Evolutionary conservation across 2,888 invertebrate species (phyloP), one percentile per base, ranked within the genome.

Genomic region (Rhagonycha lutea): DNA sequence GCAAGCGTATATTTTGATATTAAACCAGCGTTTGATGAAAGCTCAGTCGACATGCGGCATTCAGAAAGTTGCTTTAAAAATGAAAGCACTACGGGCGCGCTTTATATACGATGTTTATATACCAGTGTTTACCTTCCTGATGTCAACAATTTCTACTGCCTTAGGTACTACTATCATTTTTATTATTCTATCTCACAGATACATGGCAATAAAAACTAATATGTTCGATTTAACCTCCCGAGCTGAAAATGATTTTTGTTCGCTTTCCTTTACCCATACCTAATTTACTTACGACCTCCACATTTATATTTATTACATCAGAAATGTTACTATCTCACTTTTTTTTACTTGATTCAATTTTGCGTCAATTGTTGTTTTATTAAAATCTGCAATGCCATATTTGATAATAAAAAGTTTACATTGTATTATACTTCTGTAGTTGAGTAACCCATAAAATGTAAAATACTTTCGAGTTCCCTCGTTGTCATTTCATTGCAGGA

Each of bases 11-110:
- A 71, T 73, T 72, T 76, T 69, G 68, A 71, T 74, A 74, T 76
- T 74, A 76, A 71, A 70, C 68, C 69, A 77, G 74, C 74, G 77
- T 79, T 82, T 74, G 77, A 75, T 75, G 77, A 72, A 63, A 78
- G 75, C 68, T 83, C 83, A 84, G 84, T 84, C 83, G 84, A 83
- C 83, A 84, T 84, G 84, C 82, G 81, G 84, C 83, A 82, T 76
- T 82, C 79, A 78, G 79, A 70, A 79, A 75, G 79, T 74, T 76
- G 72, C 73, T 76, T 74, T 72, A 78, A 65, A 73, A 74, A 77
- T 77, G 77, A 69, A 69, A 68, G 69, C 69, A 61, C 69, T 72
- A 69, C 71, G 61, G 65, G 61, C 71, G 77, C 77, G 77, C 32
- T 71, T 77, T 67, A 74, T 69, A 72, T 74, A 63, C 74, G 77